Conservation (phyloP, 2,113 vertebrate genomes). For the Echinops telfairi region DNA sequence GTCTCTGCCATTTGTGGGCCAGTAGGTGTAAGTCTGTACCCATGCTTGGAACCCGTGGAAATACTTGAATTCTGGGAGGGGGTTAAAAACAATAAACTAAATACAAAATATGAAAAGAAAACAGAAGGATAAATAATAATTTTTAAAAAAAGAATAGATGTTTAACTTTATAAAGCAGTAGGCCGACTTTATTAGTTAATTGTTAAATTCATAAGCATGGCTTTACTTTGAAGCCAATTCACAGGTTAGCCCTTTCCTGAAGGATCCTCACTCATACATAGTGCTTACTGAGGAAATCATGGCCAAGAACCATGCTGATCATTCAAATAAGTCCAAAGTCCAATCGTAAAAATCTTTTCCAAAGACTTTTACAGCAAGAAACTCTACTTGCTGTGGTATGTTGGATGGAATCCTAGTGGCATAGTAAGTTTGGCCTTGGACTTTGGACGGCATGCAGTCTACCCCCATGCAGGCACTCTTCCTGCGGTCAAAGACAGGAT, state of each 20-base stretch:
- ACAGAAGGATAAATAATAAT: constrained; percentile 3
- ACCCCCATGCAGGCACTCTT: background rate
- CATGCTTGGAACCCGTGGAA: background rate
- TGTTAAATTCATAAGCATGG: constrained; percentile 28
- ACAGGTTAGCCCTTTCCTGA: constrained; percentile 41
- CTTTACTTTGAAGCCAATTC: constrained; percentile 56
- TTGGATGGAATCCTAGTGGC: no score
- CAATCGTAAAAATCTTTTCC: constrained; percentile 57
- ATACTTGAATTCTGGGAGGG: constrained; percentile 20
- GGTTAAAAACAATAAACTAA: constrained; percentile 8
- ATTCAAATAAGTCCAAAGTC: constrained; percentile 61
- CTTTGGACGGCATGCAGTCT: background rate
- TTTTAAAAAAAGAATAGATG: background rate
- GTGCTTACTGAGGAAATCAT: constrained; percentile 33
- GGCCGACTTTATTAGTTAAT: constrained; percentile 11
- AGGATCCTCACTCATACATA: constrained; percentile 32
- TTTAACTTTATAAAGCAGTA: background rate
- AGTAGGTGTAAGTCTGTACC: background rate
- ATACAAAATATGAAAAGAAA: constrained; percentile 13
- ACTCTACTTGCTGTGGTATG: background rate
- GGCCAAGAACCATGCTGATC: constrained; percentile 1
- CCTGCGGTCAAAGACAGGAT: background rate
- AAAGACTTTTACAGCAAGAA: constrained; percentile 58
- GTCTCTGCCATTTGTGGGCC: background rate
- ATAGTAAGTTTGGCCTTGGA: no score